Evolutionary conservation across 2,797 vertebrate genomes (phyloP).

Genomic region (Mormyrops boulengeri): DNA sequence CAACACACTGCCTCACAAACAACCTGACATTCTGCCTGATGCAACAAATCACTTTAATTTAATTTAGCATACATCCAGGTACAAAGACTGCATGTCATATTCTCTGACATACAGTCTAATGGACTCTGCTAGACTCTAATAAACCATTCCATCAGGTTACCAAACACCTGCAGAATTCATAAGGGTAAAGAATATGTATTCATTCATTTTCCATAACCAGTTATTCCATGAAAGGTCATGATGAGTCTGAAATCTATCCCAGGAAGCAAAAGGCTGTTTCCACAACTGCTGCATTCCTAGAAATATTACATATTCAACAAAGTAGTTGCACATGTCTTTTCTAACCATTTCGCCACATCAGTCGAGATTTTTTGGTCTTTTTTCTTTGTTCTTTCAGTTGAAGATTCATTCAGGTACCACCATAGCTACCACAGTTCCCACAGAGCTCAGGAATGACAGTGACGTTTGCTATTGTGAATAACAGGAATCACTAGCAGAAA

Average conservation of each 20-base stretch:
- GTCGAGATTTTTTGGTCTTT: not conserved
- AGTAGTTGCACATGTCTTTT: not conserved
- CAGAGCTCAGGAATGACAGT: not conserved
- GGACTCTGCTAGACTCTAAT: not conserved
- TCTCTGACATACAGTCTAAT: not conserved
- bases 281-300: not conserved
- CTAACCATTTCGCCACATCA: not conserved
- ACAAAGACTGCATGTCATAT: not conserved
- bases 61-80: not conserved
- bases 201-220: not conserved
- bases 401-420: not conserved
- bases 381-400: not conserved
- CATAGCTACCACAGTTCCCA: not conserved
- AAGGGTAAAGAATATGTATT: not conserved
- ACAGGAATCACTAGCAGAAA: not conserved
- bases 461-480: not conserved
- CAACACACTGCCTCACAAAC: not conserved
- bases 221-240: not conserved
- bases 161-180: not conserved
- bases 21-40: not conserved
- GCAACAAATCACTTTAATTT: not conserved
- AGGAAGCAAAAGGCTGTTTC: not conserved
- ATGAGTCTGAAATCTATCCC: not conserved
- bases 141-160: not conserved
- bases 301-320: not conserved